Conservation (phyloP, 2,113 vertebrate species). For the Eleginops maclovinus region DNA sequence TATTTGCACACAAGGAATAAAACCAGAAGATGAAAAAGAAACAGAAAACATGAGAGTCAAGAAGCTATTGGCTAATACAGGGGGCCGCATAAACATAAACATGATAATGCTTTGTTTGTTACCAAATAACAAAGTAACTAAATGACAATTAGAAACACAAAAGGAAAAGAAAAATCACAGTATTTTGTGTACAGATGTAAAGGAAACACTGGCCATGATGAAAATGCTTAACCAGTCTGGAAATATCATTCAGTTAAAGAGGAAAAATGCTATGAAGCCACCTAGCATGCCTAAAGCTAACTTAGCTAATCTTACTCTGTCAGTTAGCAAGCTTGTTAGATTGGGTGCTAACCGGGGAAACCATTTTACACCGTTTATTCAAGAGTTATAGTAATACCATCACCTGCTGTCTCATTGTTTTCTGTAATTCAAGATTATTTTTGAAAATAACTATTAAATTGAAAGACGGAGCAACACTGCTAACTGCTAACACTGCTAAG, state of each 20-base stretch:
- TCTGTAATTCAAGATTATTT: too few relatives aligned
- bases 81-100: background rate
- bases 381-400: too few relatives aligned
- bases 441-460: background rate
- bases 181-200: too few relatives aligned
- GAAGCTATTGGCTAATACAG: background rate
- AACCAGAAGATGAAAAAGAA: background rate
- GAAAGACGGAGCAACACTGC: background rate
- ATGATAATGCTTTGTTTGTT: too few relatives aligned
- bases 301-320: background rate
- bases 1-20: background rate
- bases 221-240: too few relatives aligned
- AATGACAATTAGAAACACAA: background rate
- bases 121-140: background rate
- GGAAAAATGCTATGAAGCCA: too few relatives aligned
- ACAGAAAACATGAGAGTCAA: background rate
- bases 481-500: background rate
- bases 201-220: too few relatives aligned
- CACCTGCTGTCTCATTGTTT: too few relatives aligned
- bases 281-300: too few relatives aligned
- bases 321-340: constrained; percentile 2
- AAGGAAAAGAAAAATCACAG: background rate
- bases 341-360: background rate
- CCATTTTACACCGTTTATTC: too few relatives aligned
- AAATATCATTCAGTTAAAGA: too few relatives aligned